phyloP scores from a whole-genome alignment of 2,888 invertebrate species.

The Limenitis camilla region DNA sequence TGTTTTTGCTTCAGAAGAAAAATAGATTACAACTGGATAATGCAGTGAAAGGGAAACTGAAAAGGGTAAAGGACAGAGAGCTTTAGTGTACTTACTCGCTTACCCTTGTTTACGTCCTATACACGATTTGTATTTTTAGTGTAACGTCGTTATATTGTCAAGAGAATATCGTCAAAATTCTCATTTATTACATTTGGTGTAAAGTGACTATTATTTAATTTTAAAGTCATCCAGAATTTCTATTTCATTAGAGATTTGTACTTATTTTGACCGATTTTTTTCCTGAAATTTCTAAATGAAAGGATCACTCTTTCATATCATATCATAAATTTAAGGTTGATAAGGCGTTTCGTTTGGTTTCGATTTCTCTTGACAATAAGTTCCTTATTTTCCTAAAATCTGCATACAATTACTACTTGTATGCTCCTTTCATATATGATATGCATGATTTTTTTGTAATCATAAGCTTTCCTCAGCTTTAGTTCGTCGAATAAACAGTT shows the following conservation, averaged over 20 bases:
- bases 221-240: too few species aligned
- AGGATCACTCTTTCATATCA: too few species aligned
- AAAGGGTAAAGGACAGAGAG: conserved; percentile 63
- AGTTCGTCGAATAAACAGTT: conserved; percentile 3
- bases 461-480: conserved; percentile 12
- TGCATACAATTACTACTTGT: conserved; percentile 1
- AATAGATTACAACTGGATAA: conserved; percentile 74
- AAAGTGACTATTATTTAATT: too few species aligned
- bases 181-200: too few species aligned
- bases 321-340: too few species aligned
- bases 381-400: neutral
- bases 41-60: conserved; percentile 69
- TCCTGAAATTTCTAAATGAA: too few species aligned
- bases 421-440: neutral
- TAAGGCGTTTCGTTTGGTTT: too few species aligned
- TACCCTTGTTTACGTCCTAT: conserved; percentile 61
- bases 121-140: conserved; percentile 32
- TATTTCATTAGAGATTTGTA: too few species aligned
- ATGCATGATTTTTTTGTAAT: conserved; percentile 18
- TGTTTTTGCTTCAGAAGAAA: conserved; percentile 74
- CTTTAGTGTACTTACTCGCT: conserved; percentile 65
- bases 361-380: neutral
- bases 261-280: too few species aligned
- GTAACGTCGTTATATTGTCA: conserved; percentile 18
- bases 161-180: conserved; percentile 12